Evolutionary conservation across 2,113 vertebrate species (phyloP), one percentile per base, ranked within the genome.

Genomic region (Halichoeres trimaculatus): DNA sequence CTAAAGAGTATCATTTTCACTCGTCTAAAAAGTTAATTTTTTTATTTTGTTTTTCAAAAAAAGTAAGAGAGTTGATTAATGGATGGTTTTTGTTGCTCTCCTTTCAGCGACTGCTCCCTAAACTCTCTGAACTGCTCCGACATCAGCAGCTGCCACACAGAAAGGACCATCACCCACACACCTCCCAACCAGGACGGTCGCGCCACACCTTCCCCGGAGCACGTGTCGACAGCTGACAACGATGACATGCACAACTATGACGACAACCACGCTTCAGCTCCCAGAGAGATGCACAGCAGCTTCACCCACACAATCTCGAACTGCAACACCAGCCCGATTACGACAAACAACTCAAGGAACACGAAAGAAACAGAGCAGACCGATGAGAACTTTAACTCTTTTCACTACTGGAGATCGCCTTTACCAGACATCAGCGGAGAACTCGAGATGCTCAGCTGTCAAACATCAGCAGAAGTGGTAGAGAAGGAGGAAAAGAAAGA

Each of bases 381-480:
- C 5, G 93, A 94, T 5, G 94, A 95, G 0, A 65, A 88, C 52
- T 96, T 96, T 84, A 95, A 84, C 84, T 94, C 93, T 14, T 96
- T 96, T 70, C 82, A 95, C 11, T 96, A 94, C 67, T 98, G 97
- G 97, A 93, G 94, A 69, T 86, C 94, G 81, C 95, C 95, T 54
- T 93, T 97, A 80, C 96, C 96, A 56, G 96, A 97, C 80, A 95
- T 96, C 12, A 98, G 94, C 20, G 90, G 93, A 61, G 96, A 97
- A 50, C 77, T 96, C 73, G 95, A 96, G 85, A 73, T 95, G 67
- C 88, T 97, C 86, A 93, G 54, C 72, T 85, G 62, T 86, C 92
- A 62, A 35, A 84, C 41, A 23, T 74, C 76, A n/a, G 73, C 72
- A 11, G 74, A 81, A 2, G 76, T 35, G 26, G 63, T 2, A 10